These are phyloP conservation scores for Xiphophorus maculatus DNA, from an alignment of 2,113 vertebrate species.

Conservation along the genomic window DNA sequence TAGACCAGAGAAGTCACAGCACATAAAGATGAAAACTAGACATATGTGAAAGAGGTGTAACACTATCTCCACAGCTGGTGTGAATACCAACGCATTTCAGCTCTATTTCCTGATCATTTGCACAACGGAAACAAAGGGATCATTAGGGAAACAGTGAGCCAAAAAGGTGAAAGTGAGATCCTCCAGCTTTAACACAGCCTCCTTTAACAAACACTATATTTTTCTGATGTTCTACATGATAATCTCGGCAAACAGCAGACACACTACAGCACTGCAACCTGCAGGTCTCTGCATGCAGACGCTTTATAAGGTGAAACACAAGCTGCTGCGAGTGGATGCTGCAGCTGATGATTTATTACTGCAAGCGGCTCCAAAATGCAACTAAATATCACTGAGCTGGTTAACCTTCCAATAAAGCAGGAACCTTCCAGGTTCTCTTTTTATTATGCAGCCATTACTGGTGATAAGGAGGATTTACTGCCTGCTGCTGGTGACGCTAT, in stretches of 20 bases:
- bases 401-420: no score
- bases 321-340: not conserved
- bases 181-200: not conserved
- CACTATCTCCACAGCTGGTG: conserved; percentile 50
- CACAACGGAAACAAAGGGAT: conserved; percentile 39
- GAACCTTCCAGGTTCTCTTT: conserved; percentile 25
- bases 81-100: conserved; percentile 62
- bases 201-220: conserved; percentile 29
- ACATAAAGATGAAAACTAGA: not conserved
- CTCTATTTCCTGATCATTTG: conserved; percentile 70
- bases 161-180: not conserved
- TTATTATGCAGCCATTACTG: conserved; percentile 22
- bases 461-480: conserved; percentile 31
- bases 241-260: conserved; percentile 29
- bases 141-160: conserved; percentile 38
- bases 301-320: conserved; percentile 17
- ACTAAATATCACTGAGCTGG: not conserved
- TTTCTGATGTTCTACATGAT: conserved; percentile 33
- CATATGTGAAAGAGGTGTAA: conserved; percentile 58
- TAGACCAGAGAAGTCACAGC: no score
- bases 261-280: conserved; percentile 22
- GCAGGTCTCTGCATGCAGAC: conserved; percentile 30
- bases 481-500: conserved; percentile 3
- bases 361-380: not conserved
- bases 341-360: conserved; percentile 25